Evolutionary conservation across 1,140 invertebrate species (phyloP).

Genomic region (Diorhabda sublineata): DNA sequence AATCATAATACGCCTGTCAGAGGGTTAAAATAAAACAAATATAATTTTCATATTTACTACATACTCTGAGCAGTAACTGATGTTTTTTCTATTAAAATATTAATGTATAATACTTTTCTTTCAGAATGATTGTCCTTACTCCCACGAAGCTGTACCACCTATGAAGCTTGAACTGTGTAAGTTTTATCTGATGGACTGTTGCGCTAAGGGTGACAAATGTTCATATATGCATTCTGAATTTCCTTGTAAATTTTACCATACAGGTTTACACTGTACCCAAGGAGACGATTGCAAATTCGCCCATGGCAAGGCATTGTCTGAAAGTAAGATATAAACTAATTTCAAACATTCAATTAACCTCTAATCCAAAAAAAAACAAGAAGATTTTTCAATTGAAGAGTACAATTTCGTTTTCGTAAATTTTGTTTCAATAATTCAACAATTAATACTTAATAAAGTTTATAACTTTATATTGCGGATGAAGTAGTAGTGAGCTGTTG

Average conservation of each 20-base stretch:
- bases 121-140: conserved; percentile 77
- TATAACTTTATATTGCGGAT: no score
- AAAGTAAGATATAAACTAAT: conserved; percentile 40
- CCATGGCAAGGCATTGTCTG: conserved; percentile 77
- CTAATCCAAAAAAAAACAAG: no score
- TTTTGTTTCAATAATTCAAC: background rate
- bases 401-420: background rate
- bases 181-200: conserved; percentile 94
- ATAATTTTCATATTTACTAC: no score
- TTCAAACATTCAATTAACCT: background rate
- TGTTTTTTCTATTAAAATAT: no score
- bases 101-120: conserved; percentile 22
- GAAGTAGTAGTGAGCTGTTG: no score
- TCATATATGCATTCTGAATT: conserved; percentile 96
- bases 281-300: conserved; percentile 90
- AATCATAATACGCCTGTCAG: no score
- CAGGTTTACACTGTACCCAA: conserved; percentile 77
- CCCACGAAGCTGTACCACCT: conserved; percentile 76
- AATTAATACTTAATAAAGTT: no score
- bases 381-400: no score
- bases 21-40: no score
- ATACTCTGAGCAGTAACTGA: no score
- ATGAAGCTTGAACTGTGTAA: conserved; percentile 94
- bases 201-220: conserved; percentile 92
- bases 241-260: conserved; percentile 96